Percentiles rank a stretch among this genome's conserved stretches.
phyloP scores from a whole-genome alignment of 1,140 invertebrate genomes.

The Antheraea mylitta region DNA sequence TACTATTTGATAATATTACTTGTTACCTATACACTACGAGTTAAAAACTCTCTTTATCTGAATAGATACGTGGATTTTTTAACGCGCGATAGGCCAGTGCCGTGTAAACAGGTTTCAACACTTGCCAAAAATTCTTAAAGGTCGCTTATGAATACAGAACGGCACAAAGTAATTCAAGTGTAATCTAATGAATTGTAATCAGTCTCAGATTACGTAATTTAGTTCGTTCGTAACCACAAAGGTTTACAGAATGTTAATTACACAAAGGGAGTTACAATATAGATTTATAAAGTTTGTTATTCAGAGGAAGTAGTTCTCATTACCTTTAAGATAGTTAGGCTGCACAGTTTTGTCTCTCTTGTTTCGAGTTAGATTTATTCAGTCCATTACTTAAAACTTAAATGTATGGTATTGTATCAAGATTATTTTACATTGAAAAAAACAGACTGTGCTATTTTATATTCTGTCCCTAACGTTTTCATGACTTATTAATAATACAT shows the following conservation, averaged over 20 bases:
- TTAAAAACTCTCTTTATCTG: too few relatives aligned
- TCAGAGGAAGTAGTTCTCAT: constrained; percentile 16
- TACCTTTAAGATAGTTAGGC: not conserved
- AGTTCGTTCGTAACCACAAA: constrained; percentile 21
- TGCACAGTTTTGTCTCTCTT: constrained; percentile 12
- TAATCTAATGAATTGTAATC: constrained; percentile 3
- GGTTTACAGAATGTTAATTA: constrained; percentile 33
- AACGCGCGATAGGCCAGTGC: too few relatives aligned
- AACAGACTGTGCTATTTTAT: too few relatives aligned
- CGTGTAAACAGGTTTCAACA: too few relatives aligned
- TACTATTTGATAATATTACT: too few relatives aligned
- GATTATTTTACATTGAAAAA: too few relatives aligned
- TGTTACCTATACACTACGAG: too few relatives aligned
- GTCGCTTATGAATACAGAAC: not conserved
- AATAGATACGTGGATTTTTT: too few relatives aligned
- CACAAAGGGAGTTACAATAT: constrained; percentile 30
- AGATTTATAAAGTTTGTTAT: constrained; percentile 19
- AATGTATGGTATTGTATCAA: not conserved
- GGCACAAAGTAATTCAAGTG: not conserved
- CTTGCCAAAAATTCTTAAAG: too few relatives aligned
- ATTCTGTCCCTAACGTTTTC: too few relatives aligned
- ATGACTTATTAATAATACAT: too few relatives aligned
- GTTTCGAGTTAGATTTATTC: not conserved
- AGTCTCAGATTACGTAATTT: constrained; percentile 15
- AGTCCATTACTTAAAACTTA: not conserved